Percentiles rank a stretch among this genome's conserved stretches.
These are phyloP conservation scores for Cyprinodon tularosa DNA, from an alignment of 2,113 vertebrate genomes.

Conservation along the genomic window DNA sequence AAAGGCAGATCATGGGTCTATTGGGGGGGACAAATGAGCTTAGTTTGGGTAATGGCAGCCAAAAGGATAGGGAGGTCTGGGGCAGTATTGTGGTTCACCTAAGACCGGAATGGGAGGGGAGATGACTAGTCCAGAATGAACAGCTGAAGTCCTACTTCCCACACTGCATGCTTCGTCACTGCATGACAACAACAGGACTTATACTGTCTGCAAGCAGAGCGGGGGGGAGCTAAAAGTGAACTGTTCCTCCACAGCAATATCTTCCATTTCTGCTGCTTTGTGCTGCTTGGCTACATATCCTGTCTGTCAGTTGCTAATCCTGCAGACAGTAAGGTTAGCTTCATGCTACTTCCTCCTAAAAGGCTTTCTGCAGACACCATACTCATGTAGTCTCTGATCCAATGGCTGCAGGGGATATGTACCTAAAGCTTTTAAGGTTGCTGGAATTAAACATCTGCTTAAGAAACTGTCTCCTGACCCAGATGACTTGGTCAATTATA, in stretches of 20 bases:
- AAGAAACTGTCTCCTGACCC: too few relatives aligned
- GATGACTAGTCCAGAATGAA: conserved; percentile 59
- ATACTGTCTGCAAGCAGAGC: conserved; percentile 27
- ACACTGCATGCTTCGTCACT: conserved; percentile 63
- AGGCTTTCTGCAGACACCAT: neutral
- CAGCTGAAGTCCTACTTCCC: conserved; percentile 67
- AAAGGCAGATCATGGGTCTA: conserved; percentile 80
- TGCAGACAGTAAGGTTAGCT: conserved; percentile 17
- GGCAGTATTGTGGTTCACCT: conserved; percentile 71
- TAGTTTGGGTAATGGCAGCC: conserved; percentile 74
- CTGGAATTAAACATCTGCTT: too few relatives aligned
- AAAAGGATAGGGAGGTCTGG: conserved; percentile 70
- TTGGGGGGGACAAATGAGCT: conserved; percentile 79
- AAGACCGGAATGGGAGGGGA: conserved; percentile 62
- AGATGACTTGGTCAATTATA: too few relatives aligned
- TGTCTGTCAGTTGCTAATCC: conserved; percentile 45
- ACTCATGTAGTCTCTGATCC: neutral
- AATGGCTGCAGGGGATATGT: too few relatives aligned
- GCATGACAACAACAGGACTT: conserved; percentile 51
- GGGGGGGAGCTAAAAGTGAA: too few relatives aligned
- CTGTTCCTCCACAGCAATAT: conserved; percentile 55
- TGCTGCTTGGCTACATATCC: conserved; percentile 21
- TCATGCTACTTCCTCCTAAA: neutral
- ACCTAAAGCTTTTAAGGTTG: too few relatives aligned
- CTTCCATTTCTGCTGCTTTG: conserved; percentile 35